These are phyloP conservation scores for Orthosia gracilis DNA, from an alignment of 2,888 invertebrate species.

Conservation along the genomic window DNA sequence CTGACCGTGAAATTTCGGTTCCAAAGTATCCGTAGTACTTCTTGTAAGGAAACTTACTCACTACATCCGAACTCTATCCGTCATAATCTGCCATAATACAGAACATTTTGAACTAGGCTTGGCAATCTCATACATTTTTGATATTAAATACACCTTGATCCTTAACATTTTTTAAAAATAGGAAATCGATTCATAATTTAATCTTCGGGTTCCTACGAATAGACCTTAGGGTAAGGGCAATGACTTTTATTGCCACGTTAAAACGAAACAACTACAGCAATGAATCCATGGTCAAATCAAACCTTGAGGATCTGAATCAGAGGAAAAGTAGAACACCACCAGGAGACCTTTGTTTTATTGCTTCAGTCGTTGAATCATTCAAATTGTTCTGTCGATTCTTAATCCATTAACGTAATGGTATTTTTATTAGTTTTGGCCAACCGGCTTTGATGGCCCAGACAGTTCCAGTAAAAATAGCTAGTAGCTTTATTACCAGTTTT, in stretches of 20 bases:
- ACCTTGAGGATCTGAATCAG: background rate
- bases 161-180: background rate
- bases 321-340: background rate
- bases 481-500: no score
- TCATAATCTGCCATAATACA: no score
- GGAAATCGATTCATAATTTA: background rate
- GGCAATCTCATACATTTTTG: no score
- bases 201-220: background rate
- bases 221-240: background rate
- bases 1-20: no score
- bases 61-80: no score
- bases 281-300: background rate
- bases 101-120: no score
- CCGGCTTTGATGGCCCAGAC: background rate
- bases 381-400: slow-evolving; percentile 36
- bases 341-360: slow-evolving; percentile 31
- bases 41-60: no score
- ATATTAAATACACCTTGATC: no score
- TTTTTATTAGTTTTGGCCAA: slow-evolving; percentile 44
- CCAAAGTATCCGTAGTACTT: no score
- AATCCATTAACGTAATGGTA: slow-evolving; percentile 37
- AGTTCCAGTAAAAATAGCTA: background rate
- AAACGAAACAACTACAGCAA: background rate
- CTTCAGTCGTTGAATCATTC: slow-evolving; percentile 19
- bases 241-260: background rate